Conservation (phyloP, 1,140 invertebrate genomes). For the Aricia agestis region DNA sequence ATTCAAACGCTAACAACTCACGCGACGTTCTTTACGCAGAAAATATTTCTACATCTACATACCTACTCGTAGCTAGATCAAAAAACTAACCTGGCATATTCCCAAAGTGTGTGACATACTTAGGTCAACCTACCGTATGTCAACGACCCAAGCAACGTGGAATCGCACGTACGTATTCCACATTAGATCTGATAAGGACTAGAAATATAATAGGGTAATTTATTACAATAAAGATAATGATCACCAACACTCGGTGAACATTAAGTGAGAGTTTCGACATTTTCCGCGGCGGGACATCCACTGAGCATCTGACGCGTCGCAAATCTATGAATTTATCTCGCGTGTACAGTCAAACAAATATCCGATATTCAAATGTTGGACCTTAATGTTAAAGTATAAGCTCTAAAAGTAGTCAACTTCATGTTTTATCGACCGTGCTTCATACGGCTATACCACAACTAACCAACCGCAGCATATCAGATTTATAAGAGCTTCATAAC, state of each 20-base stretch:
- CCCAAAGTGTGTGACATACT: conserved; percentile 28
- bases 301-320: neutral
- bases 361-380: no score
- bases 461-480: neutral
- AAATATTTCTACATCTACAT: neutral
- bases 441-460: neutral
- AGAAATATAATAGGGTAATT: conserved; percentile 24
- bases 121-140: conserved; percentile 16
- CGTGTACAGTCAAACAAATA: no score
- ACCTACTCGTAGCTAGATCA: conserved; percentile 3
- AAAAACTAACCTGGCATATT: conserved; percentile 34
- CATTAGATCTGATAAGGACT: conserved; percentile 26
- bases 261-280: neutral
- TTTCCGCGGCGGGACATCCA: neutral
- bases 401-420: no score
- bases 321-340: neutral
- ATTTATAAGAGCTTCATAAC: neutral
- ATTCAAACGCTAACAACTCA: neutral
- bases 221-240: conserved; percentile 25
- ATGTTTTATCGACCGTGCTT: neutral
- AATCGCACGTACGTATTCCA: conserved; percentile 21
- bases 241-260: conserved; percentile 4
- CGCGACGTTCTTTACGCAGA: neutral
- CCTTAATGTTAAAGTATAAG: no score
- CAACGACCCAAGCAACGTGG: conserved; percentile 30